Evolutionary conservation across 2,888 invertebrate genomes (phyloP), one percentile per base, ranked within the genome.

Genomic region (Anthophora plumipes): DNA sequence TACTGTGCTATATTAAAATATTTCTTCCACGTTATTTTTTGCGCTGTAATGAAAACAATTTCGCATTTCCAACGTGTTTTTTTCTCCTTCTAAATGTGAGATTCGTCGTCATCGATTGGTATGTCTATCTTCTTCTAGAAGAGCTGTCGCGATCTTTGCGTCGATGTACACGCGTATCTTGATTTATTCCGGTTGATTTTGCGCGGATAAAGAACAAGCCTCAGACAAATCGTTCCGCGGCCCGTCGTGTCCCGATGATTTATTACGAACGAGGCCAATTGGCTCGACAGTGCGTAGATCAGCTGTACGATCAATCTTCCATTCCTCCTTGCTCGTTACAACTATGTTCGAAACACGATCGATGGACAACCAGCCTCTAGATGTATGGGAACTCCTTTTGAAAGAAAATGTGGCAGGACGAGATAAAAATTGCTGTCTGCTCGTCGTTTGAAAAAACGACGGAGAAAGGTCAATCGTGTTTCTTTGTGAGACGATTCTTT

Each of bases 241-340:
- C 70, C 25, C 59, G 61, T 72, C 67, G 50, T 25, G 7, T 1
- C 20, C 7, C 37, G 55, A 72, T 79, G 67, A 80, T 80, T 80
- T 79, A 80, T 80, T 57, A 52, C 80, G 6, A 0, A 39, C 25
- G 31, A 57, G 80, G 59, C 57, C 79, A 79, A 80, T 80, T 68
- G 80, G 63, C 68, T 80, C 60, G 79, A 79, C 63, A 72, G 72
- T 80, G 80, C 80, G 80, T 80, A 80, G 72, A 72, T 79, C 80
- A 59, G 57, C 22, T 46, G 46, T 43, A 57, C 80, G 72, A 80
- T 80, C 80, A 80, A 80, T 80, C 80, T 80, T 79, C 72, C 50
- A 46, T 52, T 9, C 50, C 17, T 68, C 61, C 67, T 50, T 46
- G 11, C 55, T 8, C 39, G 17, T 31, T 31, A 31, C 31, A 43